These are phyloP conservation scores for Diceros bicornis DNA, from an alignment of 2,797 vertebrate genomes.

Conservation along the genomic window DNA sequence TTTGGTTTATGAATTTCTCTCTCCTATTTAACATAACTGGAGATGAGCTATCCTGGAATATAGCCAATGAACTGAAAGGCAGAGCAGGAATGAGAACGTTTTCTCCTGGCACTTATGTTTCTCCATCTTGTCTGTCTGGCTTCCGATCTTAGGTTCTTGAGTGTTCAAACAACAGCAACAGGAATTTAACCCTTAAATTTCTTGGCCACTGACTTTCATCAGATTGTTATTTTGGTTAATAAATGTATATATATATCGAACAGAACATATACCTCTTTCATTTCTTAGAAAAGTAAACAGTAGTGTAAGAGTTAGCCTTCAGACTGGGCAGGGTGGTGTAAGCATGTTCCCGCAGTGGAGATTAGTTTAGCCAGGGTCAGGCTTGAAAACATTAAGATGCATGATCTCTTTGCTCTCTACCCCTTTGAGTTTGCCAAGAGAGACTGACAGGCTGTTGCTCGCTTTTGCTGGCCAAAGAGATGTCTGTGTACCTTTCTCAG, in stretches of 20 bases:
- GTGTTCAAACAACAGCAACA: background rate
- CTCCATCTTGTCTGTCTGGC: background rate
- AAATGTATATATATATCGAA: background rate
- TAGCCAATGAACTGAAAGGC: background rate
- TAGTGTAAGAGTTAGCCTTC: no score
- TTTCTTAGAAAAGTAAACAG: background rate
- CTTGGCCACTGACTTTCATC: background rate
- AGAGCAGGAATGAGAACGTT: background rate
- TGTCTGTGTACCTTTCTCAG: background rate
- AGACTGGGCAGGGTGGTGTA: background rate
- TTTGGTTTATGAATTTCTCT: background rate
- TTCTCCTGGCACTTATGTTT: background rate
- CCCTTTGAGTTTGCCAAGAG: background rate
- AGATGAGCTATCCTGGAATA: background rate
- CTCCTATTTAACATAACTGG: background rate
- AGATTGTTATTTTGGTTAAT: background rate
- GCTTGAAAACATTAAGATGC: background rate
- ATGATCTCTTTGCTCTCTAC: background rate
- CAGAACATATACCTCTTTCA: background rate
- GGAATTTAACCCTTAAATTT: background rate
- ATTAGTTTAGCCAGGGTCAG: background rate
- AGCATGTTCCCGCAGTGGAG: background rate
- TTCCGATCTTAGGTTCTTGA: background rate
- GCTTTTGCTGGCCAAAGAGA: background rate
- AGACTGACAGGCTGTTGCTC: background rate